phyloP scores from a whole-genome alignment of 2,888 invertebrate species.

The Empis livida region DNA sequence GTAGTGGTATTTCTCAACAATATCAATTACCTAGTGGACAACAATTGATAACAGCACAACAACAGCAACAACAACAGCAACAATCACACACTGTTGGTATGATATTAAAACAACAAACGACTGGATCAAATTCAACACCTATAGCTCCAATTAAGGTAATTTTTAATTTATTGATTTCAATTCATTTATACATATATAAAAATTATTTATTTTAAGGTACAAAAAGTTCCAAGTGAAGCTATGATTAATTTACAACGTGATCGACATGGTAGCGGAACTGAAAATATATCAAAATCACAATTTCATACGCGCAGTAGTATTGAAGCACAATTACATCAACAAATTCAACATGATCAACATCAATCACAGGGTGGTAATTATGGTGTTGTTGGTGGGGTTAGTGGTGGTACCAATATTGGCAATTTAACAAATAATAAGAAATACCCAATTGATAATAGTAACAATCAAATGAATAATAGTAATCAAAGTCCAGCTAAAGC shows the following conservation, averaged over 20 bases:
- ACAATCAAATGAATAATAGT: constrained; percentile 6
- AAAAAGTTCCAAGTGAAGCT: constrained; percentile 15
- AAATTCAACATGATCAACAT: constrained; percentile 3
- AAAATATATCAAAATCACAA: constrained; percentile 9
- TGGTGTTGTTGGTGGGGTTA: constrained; percentile 7
- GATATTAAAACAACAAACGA: constrained; percentile 2
- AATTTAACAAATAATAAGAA: constrained; percentile 11
- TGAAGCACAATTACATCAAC: constrained; percentile 13
- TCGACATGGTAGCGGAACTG: constrained; percentile 1
- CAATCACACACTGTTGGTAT: background rate
- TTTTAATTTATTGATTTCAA: too few relatives aligned
- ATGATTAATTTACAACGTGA: constrained; percentile 13
- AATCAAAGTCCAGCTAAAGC: constrained; percentile 14
- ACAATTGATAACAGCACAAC: constrained; percentile 14
- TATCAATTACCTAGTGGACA: constrained; percentile 9
- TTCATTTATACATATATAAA: background rate
- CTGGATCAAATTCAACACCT: constrained; percentile 3
- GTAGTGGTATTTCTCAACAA: background rate
- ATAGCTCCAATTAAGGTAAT: constrained; percentile 9
- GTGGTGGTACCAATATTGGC: background rate
- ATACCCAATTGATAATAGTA: constrained; percentile 1
- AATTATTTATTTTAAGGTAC: constrained; percentile 5
- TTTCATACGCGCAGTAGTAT: constrained; percentile 12
- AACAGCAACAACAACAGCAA: constrained; percentile 17
- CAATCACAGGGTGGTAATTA: constrained; percentile 3